A percentile compares a stretch with the other conserved stretches of the same genome.
phyloP scores from a whole-genome alignment of 2,113 vertebrate genomes.

The Anseranas semipalmata region DNA sequence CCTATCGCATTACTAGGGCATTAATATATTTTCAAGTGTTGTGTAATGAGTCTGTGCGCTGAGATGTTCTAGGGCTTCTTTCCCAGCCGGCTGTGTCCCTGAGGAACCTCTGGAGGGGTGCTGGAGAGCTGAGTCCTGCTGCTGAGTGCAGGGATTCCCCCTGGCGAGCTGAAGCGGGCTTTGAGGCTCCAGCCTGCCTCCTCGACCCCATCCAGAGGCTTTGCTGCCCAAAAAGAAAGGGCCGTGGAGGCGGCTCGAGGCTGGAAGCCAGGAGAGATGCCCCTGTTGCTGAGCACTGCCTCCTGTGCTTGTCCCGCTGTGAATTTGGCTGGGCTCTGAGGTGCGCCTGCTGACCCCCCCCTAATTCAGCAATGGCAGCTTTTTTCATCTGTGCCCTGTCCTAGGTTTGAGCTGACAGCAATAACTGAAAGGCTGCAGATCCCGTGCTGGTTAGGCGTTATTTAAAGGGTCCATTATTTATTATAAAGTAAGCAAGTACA shows the following conservation, averaged over 20 bases:
- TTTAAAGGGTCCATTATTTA: not conserved
- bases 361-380: not conserved
- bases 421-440: not conserved
- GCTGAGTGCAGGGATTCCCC: not conserved
- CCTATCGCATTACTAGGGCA: not conserved
- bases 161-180: fast-evolving
- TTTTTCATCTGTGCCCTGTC: not conserved
- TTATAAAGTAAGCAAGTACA: not conserved
- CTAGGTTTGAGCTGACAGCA: not conserved
- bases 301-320: not conserved
- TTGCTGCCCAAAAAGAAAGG: not conserved
- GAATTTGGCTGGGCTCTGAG: not conserved
- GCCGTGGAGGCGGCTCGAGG: not conserved
- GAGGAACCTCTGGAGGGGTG: not conserved
- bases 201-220: not conserved
- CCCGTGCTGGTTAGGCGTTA: not conserved
- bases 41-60: not conserved
- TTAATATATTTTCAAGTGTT: not conserved
- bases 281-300: not conserved
- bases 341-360: not conserved
- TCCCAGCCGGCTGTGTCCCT: not conserved
- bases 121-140: not conserved
- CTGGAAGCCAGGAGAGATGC: not conserved
- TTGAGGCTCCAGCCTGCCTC: not conserved
- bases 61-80: not conserved